A percentile compares a stretch with the other conserved stretches of the same genome.
phyloP scores from a whole-genome alignment of 1,140 invertebrate species.

The Brachionus paranguensis region DNA sequence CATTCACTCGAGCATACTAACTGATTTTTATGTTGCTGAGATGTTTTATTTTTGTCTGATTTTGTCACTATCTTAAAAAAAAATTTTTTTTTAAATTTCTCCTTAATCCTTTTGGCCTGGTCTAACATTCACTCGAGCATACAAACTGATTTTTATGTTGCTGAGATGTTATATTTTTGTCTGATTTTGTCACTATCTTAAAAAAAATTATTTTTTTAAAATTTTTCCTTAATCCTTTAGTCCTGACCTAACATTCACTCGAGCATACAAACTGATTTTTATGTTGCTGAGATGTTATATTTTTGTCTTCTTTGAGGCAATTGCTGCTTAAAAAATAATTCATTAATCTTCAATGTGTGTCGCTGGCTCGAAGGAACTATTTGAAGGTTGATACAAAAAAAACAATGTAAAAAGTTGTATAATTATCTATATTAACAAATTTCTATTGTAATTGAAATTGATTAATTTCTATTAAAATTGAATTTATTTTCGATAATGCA shows the following conservation, averaged over 20 bases:
- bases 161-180: background rate
- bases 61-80: background rate
- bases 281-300: background rate
- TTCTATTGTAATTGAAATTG: too few species aligned
- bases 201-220: too few species aligned
- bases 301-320: background rate
- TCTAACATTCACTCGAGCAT: background rate
- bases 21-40: background rate
- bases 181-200: background rate
- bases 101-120: background rate
- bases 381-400: too few species aligned
- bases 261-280: background rate
- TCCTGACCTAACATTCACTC: background rate
- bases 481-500: too few species aligned
- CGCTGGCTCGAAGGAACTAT: too few species aligned
- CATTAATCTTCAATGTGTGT: too few species aligned
- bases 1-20: background rate
- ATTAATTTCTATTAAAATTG: too few species aligned
- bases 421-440: too few species aligned
- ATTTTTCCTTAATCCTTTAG: background rate
- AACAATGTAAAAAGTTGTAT: too few species aligned
- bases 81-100: background rate
- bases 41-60: background rate
- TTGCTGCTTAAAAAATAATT: too few species aligned
- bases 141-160: background rate